A percentile compares a stretch with the other conserved stretches of the same genome.
Conservation (phyloP, 2,113 vertebrate species). For the Mohoua ochrocephala region DNA sequence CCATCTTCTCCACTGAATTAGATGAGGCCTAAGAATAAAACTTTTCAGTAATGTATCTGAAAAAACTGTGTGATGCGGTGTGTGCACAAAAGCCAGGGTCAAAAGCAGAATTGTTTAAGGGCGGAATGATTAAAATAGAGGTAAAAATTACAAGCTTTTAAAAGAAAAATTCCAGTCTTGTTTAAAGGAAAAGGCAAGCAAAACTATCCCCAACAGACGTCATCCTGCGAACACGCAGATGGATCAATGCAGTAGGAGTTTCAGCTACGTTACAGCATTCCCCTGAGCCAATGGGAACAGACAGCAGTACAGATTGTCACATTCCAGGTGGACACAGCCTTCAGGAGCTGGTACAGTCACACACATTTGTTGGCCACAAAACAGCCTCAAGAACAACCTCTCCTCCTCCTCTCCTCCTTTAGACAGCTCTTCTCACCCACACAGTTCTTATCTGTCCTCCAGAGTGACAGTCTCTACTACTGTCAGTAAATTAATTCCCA, state of each 20-base stretch:
- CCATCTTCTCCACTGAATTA: not conserved
- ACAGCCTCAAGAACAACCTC: not conserved
- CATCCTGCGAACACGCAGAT: not conserved
- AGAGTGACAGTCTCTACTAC: not conserved
- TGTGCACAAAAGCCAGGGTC: not conserved
- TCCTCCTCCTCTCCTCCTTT: not conserved
- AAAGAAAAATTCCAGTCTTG: not conserved
- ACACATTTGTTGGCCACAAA: not conserved
- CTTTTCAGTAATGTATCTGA: not conserved
- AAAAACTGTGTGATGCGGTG: not conserved
- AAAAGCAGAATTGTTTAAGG: not conserved
- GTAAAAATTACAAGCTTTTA: not conserved
- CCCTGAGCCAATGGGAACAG: not conserved
- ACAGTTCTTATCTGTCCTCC: not conserved
- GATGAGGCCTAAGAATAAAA: not conserved
- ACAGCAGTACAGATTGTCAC: not conserved
- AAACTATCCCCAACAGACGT: not conserved
- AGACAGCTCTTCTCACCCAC: not conserved
- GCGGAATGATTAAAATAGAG: not conserved
- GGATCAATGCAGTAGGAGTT: not conserved
- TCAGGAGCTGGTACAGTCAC: not conserved
- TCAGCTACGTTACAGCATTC: not conserved
- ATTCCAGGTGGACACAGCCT: not conserved
- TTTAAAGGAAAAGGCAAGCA: not conserved
- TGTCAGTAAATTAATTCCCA: not conserved